phyloP scores from a whole-genome alignment of 2,888 invertebrate species.

The Cantharis lateralis region DNA sequence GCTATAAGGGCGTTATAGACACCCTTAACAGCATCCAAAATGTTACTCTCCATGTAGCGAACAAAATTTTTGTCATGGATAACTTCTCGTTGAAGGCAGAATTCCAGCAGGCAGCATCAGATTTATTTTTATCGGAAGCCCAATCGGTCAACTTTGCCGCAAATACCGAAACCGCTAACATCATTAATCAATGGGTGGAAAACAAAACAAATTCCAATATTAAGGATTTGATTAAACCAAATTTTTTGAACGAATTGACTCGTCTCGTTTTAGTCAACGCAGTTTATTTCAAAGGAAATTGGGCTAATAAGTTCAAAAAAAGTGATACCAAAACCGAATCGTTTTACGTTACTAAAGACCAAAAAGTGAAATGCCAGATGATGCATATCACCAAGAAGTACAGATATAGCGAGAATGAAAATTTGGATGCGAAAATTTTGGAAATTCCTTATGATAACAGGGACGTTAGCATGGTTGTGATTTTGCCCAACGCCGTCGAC shows the following conservation, averaged over 20 bases:
- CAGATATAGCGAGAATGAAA: constrained; percentile 57
- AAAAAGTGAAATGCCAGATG: constrained; percentile 69
- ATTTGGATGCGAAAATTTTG: constrained; percentile 65
- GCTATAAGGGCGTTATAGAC: constrained; percentile 37
- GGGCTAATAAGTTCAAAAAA: constrained; percentile 70
- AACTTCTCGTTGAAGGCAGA: constrained; percentile 58
- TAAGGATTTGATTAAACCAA: constrained; percentile 69
- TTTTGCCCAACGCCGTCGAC: constrained; percentile 70
- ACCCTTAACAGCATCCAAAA: constrained; percentile 51
- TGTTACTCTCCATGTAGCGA: constrained; percentile 70
- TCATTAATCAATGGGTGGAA: constrained; percentile 83
- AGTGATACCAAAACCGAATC: constrained; percentile 61
- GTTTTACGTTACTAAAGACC: constrained; percentile 65
- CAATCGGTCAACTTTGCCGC: constrained; percentile 66
- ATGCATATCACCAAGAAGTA: constrained; percentile 67
- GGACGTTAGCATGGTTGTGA: constrained; percentile 73
- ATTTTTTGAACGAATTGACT: constrained; percentile 61
- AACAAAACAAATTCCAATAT: constrained; percentile 82
- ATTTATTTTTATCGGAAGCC: constrained; percentile 67
- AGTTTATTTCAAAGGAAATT: constrained; percentile 82
- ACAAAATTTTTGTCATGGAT: constrained; percentile 67
- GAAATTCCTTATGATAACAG: constrained; percentile 73
- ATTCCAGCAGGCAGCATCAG: constrained; percentile 63
- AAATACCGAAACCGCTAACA: constrained; percentile 56
- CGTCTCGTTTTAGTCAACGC: constrained; percentile 80